Evolutionary conservation across 2,888 invertebrate genomes (phyloP).

Genomic region (Mesorhabditis spiculigera): DNA sequence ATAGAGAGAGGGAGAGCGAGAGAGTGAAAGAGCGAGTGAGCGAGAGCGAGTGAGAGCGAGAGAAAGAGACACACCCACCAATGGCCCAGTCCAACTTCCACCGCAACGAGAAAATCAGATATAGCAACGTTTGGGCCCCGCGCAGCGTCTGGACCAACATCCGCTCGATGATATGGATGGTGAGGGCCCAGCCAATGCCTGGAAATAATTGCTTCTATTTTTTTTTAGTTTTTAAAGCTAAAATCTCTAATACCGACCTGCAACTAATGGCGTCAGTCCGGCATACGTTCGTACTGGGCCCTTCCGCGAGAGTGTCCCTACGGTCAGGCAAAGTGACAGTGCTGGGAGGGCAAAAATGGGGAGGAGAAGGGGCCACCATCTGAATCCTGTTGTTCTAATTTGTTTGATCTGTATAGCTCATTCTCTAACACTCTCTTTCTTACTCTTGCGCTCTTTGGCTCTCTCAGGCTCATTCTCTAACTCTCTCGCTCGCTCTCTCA

Average conservation of each 20-base stretch:
- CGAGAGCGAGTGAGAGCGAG: background rate
- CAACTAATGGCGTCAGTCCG: conserved; percentile 32
- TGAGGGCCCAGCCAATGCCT: conserved; percentile 43
- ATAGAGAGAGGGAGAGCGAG: background rate
- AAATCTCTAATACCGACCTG: conserved; percentile 21
- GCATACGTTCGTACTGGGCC: conserved; percentile 34
- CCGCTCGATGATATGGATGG: conserved; percentile 35
- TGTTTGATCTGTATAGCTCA: too few relatives aligned
- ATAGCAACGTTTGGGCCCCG: conserved; percentile 27
- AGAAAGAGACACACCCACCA: conserved; percentile 18
- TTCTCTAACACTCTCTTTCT: background rate
- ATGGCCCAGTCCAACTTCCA: conserved; percentile 27
- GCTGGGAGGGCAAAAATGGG: conserved; percentile 38
- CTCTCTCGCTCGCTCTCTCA: background rate
- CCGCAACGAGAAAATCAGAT: conserved; percentile 31
- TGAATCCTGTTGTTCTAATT: background rate
- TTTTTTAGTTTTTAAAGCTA: background rate
- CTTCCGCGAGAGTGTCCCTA: conserved; percentile 28
- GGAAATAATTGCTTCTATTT: background rate
- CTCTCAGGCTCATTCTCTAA: background rate
- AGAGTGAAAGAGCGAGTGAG: background rate
- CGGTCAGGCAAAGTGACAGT: conserved; percentile 24
- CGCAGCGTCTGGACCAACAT: conserved; percentile 29
- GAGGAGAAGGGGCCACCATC: conserved; percentile 33
- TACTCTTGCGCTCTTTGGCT: too few relatives aligned